A percentile compares a stretch with the other conserved stretches of the same genome.
Evolutionary conservation across 2,113 vertebrate species (phyloP).

Genomic region (Callocephalon fimbriatum): DNA sequence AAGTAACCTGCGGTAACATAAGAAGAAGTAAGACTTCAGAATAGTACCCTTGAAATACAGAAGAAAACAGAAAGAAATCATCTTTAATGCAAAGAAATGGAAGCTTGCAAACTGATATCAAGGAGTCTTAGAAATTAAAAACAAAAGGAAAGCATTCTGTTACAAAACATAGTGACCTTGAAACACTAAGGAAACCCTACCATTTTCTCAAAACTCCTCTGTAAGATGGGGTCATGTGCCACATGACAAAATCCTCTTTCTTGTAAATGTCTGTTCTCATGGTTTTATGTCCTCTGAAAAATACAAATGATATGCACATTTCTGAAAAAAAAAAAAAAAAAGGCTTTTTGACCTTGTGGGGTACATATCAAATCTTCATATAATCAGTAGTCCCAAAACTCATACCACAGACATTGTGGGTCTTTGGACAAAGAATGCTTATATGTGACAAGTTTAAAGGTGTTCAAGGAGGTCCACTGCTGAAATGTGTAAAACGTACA

Average conservation of each 20-base stretch:
- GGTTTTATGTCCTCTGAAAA: not conserved
- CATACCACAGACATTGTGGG: fast-evolving
- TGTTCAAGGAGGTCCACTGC: not conserved
- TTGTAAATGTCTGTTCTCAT: not conserved
- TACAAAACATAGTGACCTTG: not conserved
- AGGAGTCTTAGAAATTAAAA: not conserved
- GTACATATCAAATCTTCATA: not conserved
- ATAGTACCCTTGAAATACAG: not conserved
- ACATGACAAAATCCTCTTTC: not conserved
- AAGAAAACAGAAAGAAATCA: not conserved
- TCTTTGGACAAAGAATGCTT: not conserved
- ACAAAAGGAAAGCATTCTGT: not conserved
- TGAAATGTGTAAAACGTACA: not conserved
- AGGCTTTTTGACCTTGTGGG: not conserved
- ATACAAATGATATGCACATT: not conserved
- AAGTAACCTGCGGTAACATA: not conserved
- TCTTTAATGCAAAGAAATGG: not conserved
- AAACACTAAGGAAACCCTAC: not conserved
- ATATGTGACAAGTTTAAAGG: not conserved
- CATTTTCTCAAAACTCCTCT: not conserved
- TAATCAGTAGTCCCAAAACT: not conserved
- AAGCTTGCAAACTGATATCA: not conserved
- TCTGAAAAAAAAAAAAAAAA: not conserved
- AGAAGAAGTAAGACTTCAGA: not conserved
- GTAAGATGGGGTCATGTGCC: not conserved